These are phyloP conservation scores for Polyodon spathula DNA, from an alignment of 2,113 vertebrate genomes.

Conservation along the genomic window DNA sequence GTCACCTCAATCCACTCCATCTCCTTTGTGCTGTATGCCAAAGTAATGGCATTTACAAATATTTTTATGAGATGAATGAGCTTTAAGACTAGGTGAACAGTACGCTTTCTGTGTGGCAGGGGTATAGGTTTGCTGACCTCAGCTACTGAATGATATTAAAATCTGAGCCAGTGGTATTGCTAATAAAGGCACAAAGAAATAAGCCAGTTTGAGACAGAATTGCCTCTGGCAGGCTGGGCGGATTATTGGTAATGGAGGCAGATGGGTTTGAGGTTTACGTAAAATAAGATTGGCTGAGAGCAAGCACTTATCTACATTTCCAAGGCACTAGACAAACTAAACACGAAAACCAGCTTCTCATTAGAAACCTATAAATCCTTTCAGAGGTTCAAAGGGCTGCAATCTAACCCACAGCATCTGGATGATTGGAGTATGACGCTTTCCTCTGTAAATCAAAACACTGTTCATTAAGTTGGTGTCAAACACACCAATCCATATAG, in stretches of 20 bases:
- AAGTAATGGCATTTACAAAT: conserved; percentile 21
- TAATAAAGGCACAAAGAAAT: conserved; percentile 13
- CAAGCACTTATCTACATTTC: conserved; percentile 11
- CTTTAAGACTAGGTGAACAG: conserved; percentile 13
- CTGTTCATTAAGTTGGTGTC: background rate
- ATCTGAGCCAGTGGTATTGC: background rate
- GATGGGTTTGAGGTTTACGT: conserved; percentile 10
- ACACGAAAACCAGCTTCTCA: background rate
- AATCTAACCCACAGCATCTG: background rate
- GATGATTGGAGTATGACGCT: conserved; percentile 1
- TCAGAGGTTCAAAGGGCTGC: background rate
- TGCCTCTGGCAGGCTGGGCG: conserved; percentile 9
- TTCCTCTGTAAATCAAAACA: conserved; percentile 1
- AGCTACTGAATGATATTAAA: conserved; percentile 15
- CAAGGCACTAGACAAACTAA: background rate
- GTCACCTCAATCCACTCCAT: conserved; percentile 12
- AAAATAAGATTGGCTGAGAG: conserved; percentile 10
- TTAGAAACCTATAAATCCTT: background rate
- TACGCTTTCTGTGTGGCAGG: conserved; percentile 13
- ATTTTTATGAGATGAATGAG: conserved; percentile 19
- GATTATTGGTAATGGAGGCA: conserved; percentile 17
- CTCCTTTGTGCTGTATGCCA: conserved; percentile 4
- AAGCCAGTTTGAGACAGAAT: conserved; percentile 14
- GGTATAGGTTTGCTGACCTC: conserved; percentile 12
- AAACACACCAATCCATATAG: too few species aligned